phyloP scores from a whole-genome alignment of 2,888 invertebrate genomes.

The Lasiommata megera region DNA sequence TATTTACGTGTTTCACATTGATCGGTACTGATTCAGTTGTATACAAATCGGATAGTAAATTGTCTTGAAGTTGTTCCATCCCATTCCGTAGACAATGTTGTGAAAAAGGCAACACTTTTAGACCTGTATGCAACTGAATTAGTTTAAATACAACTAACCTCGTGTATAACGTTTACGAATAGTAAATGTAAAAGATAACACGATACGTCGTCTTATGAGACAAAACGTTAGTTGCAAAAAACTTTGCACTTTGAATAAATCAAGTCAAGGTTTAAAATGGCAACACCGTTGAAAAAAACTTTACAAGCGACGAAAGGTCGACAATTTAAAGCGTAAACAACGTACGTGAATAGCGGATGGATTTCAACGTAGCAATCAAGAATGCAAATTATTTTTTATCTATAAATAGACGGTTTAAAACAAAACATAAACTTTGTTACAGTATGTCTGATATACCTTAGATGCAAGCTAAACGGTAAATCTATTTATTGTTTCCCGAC shows the following conservation, averaged over 20 bases:
- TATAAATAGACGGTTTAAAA: background rate
- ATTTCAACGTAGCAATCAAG: background rate
- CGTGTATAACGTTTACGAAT: slow-evolving; percentile 7
- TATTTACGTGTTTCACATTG: background rate
- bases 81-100: background rate
- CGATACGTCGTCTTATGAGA: background rate
- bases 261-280: background rate
- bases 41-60: background rate
- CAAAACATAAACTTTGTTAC: background rate
- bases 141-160: background rate
- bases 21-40: background rate
- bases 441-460: too few species aligned
- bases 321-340: too few species aligned
- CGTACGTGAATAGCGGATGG: background rate
- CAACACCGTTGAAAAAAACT: background rate
- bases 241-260: background rate
- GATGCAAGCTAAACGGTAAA: too few species aligned
- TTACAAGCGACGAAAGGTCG: background rate
- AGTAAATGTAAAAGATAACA: slow-evolving; percentile 10
- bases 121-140: background rate
- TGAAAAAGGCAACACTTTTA: background rate
- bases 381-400: background rate
- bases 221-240: background rate
- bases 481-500: too few species aligned
- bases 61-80: background rate